phyloP scores from a whole-genome alignment of 2,113 vertebrate species.

The Rhea americana region DNA sequence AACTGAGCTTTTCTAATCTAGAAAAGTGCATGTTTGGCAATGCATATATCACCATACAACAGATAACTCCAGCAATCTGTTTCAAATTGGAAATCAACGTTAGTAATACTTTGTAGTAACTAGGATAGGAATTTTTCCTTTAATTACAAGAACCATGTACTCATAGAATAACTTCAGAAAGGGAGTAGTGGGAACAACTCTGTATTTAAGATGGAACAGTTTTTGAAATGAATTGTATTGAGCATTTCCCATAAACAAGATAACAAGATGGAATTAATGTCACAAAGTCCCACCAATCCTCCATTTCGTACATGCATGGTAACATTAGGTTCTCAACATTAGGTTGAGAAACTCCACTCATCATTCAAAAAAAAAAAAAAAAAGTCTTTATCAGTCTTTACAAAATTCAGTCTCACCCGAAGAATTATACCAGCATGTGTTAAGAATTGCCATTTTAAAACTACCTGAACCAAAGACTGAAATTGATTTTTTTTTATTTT shows the following conservation, averaged over 20 bases:
- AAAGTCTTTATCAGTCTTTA: neutral
- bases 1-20: neutral
- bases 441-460: neutral
- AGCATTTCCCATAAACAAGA: neutral
- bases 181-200: neutral
- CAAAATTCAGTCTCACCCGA: neutral
- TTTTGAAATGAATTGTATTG: neutral
- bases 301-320: neutral
- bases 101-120: neutral
- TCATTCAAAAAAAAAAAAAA: neutral
- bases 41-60: neutral
- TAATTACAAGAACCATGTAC: neutral
- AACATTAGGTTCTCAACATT: neutral
- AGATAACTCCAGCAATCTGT: neutral
- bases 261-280: neutral
- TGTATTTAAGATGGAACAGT: neutral
- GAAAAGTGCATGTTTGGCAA: neutral
- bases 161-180: neutral
- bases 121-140: neutral
- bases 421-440: neutral
- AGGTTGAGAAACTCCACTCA: neutral
- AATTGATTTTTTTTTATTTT: neutral
- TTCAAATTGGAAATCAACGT: neutral
- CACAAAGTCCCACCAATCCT: neutral
- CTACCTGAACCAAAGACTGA: neutral